A percentile compares a stretch with the other conserved stretches of the same genome.
phyloP scores from a whole-genome alignment of 1,140 invertebrate species.

The Rhyzopertha dominica region DNA sequence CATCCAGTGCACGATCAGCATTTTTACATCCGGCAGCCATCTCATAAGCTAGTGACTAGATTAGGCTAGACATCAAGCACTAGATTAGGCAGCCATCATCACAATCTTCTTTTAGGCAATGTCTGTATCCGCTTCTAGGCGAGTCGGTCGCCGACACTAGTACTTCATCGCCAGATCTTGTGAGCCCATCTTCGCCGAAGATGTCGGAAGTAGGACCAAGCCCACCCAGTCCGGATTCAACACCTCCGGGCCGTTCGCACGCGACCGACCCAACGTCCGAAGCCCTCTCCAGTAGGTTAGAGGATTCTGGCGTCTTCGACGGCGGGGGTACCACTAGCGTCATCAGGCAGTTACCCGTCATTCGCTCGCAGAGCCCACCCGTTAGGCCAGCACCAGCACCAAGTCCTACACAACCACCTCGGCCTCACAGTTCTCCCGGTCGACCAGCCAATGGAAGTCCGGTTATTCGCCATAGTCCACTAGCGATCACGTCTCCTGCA shows the following conservation, averaged over 20 bases:
- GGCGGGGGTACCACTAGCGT: conserved; percentile 40
- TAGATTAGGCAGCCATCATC: conserved; percentile 40
- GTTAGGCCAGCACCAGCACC: conserved; percentile 35
- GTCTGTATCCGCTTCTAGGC: conserved; percentile 53
- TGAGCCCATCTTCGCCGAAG: conserved; percentile 69
- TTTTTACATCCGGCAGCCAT: too few species aligned
- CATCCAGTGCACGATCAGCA: too few species aligned
- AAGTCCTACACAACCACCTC: conserved; percentile 39
- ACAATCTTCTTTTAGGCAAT: conserved; percentile 43
- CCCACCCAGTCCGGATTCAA: conserved; percentile 41
- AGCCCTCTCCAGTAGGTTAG: conserved; percentile 33
- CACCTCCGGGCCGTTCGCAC: conserved; percentile 28
- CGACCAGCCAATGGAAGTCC: conserved; percentile 38
- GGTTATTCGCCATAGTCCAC: conserved; percentile 38
- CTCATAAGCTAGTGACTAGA: too few species aligned
- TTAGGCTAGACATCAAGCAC: too few species aligned
- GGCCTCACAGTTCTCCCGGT: conserved; percentile 45
- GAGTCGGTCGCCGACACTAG: conserved; percentile 86
- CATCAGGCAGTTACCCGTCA: conserved; percentile 28
- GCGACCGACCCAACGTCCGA: conserved; percentile 31
- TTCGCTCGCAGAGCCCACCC: conserved; percentile 39
- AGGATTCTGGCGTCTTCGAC: conserved; percentile 39
- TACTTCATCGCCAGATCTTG: conserved; percentile 78
- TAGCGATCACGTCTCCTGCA: conserved; percentile 36
- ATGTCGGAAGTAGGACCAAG: conserved; percentile 48